Percentiles rank a stretch among this genome's conserved stretches.
These are phyloP conservation scores for Neofelis nebulosa DNA, from an alignment of 2,113 vertebrate genomes.

Conservation along the genomic window DNA sequence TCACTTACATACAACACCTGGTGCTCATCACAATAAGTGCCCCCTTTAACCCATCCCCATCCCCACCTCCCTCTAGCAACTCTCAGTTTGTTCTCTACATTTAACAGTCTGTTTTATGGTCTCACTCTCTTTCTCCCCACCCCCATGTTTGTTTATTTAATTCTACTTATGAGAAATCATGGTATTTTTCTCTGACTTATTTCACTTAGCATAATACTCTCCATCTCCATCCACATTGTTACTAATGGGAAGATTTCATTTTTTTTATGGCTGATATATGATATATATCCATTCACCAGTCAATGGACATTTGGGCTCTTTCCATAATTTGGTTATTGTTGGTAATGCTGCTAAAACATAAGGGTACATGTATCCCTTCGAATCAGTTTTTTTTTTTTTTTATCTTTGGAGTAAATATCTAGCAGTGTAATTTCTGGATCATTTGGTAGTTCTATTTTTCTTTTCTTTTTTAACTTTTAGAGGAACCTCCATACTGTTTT, in stretches of 20 bases:
- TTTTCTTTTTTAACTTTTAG: background rate
- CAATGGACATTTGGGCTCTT: background rate
- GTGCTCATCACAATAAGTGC: background rate
- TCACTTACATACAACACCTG: background rate
- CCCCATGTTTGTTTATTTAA: background rate
- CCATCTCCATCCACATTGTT: background rate
- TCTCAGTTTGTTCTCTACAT: background rate
- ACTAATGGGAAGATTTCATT: background rate
- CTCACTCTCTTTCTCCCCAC: background rate
- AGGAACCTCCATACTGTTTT: background rate
- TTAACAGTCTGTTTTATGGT: background rate
- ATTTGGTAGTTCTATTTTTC: background rate
- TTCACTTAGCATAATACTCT: background rate
- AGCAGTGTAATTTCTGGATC: background rate
- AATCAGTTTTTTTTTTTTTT: background rate
- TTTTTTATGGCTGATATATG: background rate
- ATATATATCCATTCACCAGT: background rate
- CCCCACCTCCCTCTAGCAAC: background rate
- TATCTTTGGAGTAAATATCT: background rate
- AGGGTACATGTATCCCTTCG: background rate
- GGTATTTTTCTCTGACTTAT: background rate
- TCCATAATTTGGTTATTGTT: background rate
- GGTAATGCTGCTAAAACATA: background rate
- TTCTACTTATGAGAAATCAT: background rate
- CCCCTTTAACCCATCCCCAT: background rate